These are phyloP conservation scores for Nasua narica DNA, from an alignment of 2,797 vertebrate genomes.

Conservation along the genomic window DNA sequence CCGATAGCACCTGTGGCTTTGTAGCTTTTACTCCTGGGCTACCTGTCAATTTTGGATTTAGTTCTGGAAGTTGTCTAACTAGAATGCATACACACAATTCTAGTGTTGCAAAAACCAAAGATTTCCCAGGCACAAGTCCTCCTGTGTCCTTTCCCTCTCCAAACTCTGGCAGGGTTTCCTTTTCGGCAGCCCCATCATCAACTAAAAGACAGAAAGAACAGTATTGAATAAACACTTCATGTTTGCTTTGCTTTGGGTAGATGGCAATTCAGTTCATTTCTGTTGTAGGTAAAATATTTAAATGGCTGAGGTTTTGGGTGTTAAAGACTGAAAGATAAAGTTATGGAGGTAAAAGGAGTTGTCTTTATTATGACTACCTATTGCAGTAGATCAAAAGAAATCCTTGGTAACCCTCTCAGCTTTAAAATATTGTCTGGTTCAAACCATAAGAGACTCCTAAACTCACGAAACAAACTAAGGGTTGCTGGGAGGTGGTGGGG, in stretches of 20 bases:
- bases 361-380: constrained; percentile 9
- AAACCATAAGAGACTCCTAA: too few species aligned
- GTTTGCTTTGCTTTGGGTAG: neutral
- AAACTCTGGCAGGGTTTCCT: constrained; percentile 95
- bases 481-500: too few species aligned
- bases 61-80: constrained; percentile 92
- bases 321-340: constrained; percentile 23
- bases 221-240: neutral
- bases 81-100: constrained; percentile 94
- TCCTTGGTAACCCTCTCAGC: neutral
- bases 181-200: constrained; percentile 96
- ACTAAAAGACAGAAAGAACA: constrained; percentile 83
- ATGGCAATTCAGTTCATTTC: constrained; percentile 1
- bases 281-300: neutral
- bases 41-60: constrained; percentile 92
- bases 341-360: neutral
- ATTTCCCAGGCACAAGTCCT: constrained; percentile 92
- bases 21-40: constrained; percentile 80
- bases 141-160: constrained; percentile 96
- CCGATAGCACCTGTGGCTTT: constrained; percentile 84
- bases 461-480: too few species aligned
- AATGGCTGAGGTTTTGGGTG: neutral
- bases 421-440: neutral
- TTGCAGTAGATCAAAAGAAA: neutral
- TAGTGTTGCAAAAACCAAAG: constrained; percentile 92